These are phyloP conservation scores for Teleiodes luculella DNA, from an alignment of 2,888 invertebrate species.

Conservation along the genomic window DNA sequence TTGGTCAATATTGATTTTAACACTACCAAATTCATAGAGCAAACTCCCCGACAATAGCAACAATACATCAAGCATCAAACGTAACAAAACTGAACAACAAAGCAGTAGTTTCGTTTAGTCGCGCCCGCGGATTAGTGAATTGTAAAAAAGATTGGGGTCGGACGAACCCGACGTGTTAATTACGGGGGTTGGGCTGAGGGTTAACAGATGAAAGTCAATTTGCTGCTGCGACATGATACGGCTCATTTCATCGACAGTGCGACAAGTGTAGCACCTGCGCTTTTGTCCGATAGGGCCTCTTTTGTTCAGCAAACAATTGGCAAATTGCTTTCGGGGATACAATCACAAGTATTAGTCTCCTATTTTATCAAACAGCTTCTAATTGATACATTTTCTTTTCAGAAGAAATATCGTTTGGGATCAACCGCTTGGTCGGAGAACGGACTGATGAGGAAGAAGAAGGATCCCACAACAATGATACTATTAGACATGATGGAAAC, in stretches of 20 bases:
- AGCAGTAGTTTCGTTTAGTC: constrained; percentile 62
- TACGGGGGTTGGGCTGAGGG: constrained; percentile 73
- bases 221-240: constrained; percentile 82
- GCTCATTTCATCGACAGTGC: constrained; percentile 78
- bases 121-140: constrained; percentile 75
- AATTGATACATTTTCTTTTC: constrained; percentile 52
- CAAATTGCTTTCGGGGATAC: constrained; percentile 9
- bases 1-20: constrained; percentile 17
- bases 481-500: constrained; percentile 53
- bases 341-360: background rate
- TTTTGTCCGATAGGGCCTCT: constrained; percentile 42
- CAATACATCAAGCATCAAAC: constrained; percentile 39
- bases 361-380: background rate
- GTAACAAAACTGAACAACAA: constrained; percentile 52
- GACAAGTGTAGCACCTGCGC: constrained; percentile 78
- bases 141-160: constrained; percentile 73
- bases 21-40: constrained; percentile 28
- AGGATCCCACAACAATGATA: constrained; percentile 62
- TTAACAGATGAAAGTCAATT: constrained; percentile 81
- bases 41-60: constrained; percentile 34
- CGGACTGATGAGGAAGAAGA: constrained; percentile 81
- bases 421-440: constrained; percentile 86
- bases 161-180: constrained; percentile 75
- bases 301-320: constrained; percentile 40
- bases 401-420: constrained; percentile 92